A percentile compares a stretch with the other conserved stretches of the same genome.
phyloP scores from a whole-genome alignment of 2,888 invertebrate species.

The Helobdella robusta region DNA sequence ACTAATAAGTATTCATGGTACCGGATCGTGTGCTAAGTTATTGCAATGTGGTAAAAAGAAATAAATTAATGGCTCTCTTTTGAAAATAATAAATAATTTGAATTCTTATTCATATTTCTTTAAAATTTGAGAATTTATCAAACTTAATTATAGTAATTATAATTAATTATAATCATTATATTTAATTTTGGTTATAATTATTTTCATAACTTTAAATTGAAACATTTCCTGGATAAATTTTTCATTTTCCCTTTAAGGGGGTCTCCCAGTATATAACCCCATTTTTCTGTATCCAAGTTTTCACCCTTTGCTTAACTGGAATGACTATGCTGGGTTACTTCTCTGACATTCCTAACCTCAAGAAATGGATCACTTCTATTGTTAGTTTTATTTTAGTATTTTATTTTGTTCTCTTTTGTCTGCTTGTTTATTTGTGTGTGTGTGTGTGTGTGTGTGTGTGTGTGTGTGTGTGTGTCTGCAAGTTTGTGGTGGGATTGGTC shows the following conservation, averaged over 20 bases:
- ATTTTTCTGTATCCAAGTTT: constrained; percentile 79
- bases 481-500: no score
- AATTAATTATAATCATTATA: background rate
- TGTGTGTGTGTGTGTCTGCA: no score
- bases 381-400: constrained; percentile 26
- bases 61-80: no score
- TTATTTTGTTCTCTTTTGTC: background rate
- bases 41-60: no score
- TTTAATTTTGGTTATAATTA: background rate
- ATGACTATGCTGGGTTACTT: constrained; percentile 47
- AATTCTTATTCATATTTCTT: no score
- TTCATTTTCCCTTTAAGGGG: constrained; percentile 37
- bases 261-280: constrained; percentile 75
- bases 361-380: constrained; percentile 42
- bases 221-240: background rate
- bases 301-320: constrained; percentile 73
- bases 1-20: no score
- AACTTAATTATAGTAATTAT: no score
- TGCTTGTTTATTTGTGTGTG: background rate
- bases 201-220: background rate
- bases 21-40: no score
- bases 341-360: constrained; percentile 47
- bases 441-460: background rate
- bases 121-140: no score
- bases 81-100: no score